Evolutionary conservation across 64 coral and sea anemone genomes (phyloP), one percentile per base, ranked within the genome.

Genomic region (Actinia tenebrosa): DNA sequence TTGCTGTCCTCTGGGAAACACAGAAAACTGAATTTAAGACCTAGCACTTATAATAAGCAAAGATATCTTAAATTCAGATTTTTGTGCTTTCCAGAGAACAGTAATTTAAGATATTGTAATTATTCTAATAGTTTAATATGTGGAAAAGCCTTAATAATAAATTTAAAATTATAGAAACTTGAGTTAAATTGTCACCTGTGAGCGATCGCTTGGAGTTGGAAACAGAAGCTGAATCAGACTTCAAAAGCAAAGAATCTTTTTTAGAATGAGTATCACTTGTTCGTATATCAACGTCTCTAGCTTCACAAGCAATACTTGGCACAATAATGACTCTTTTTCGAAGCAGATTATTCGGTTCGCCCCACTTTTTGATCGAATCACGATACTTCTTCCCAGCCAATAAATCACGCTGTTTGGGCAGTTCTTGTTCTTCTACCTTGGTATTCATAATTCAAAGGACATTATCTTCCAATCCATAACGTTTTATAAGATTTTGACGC

Each of bases 261-360:
- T 44, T 81, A 13, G 14, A 17, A 43, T 81, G 52, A 45, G 0
- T 5, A 22, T 26, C 20, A 69, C 8, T 22, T 75, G 23, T 11
- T 75, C 15, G 19, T 55, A 60, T 69, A 23, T 84, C 59, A 62
- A 93, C 88, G 82, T 97, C 88, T 55, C 88, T 89, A 64, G 91
- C 94, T 17, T 92, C 84, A 79, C 94, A 91, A 68, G 89, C 79
- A 81, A 97, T 93, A 25, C 80, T 93, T 16, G 91, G 89, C 2
- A 93, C 94, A 86, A 97, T 91, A 15, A 97, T 87, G 78, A 97
- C 94, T 45, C 94, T 80, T 75, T 87, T 97, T 14, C 94, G 86
- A 42, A 64, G 84, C 47, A 92, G 58, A 25, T 90, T 86, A 13
- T 44, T 93, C 15, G 94, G 86, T 84, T 93, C 94, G 3, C 94